Conservation (phyloP, 2,888 invertebrate species). For the Habrosyne pyritoides region DNA sequence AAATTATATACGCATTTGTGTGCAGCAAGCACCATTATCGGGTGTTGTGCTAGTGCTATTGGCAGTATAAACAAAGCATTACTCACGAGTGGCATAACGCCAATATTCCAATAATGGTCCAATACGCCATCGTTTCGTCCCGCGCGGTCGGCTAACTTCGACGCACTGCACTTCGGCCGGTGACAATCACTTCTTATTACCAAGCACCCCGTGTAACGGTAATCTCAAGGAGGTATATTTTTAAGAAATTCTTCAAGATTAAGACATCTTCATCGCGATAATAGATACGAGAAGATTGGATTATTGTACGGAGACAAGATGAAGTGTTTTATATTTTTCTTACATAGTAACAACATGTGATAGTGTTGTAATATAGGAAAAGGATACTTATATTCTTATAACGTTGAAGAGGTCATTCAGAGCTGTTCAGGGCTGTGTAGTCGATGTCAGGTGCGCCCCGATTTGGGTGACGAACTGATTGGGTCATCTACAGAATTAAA, state of each 20-base stretch:
- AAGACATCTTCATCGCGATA: constrained; percentile 37
- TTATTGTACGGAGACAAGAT: constrained; percentile 3
- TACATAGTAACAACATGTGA: not conserved
- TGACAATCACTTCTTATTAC: constrained; percentile 22
- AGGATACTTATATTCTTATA: not conserved
- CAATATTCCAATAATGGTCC: constrained; percentile 56
- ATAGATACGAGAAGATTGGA: constrained; percentile 24
- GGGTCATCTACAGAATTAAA: too few species aligned
- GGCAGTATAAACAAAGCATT: constrained; percentile 38
- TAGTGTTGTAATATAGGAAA: not conserved
- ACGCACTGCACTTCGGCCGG: constrained; percentile 42
- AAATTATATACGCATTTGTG: not conserved
- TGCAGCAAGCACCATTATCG: constrained; percentile 5
- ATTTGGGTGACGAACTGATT: too few species aligned
- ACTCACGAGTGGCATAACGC: constrained; percentile 71
- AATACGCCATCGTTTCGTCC: constrained; percentile 55
- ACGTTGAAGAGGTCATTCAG: too few species aligned
- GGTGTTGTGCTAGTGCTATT: constrained; percentile 27
- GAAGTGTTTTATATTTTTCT: not conserved
- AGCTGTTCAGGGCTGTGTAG: too few species aligned
- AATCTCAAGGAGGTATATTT: constrained; percentile 48
- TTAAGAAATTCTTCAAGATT: constrained; percentile 39
- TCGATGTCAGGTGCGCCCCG: too few species aligned
- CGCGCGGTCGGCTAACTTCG: constrained; percentile 42
- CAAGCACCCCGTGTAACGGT: constrained; percentile 33